Conservation (phyloP, 1,140 invertebrate species). For the Conus betulinus region DNA sequence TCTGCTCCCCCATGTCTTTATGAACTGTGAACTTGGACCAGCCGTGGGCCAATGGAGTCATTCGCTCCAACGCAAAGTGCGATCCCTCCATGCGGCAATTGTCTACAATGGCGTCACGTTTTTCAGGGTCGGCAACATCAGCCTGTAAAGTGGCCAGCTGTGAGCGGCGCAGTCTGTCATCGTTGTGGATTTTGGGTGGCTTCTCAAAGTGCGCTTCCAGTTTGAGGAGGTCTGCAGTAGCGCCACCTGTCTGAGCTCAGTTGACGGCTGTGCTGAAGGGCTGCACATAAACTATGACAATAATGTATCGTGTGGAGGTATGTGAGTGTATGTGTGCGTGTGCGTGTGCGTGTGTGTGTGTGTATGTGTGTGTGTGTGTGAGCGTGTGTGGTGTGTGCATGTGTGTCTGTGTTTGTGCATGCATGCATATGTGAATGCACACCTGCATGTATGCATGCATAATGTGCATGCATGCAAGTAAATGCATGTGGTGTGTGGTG, state of each 20-base stretch:
- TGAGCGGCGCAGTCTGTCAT: slow-evolving; percentile 85
- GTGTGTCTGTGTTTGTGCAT: too few species aligned
- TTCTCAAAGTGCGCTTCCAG: slow-evolving; percentile 92
- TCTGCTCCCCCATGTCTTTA: not conserved
- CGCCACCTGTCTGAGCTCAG: not conserved
- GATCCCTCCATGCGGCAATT: not conserved
- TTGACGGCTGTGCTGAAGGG: not conserved
- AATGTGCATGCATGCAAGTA: too few species aligned
- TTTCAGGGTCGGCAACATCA: slow-evolving; percentile 25
- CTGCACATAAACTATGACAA: not conserved
- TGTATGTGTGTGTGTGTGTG: too few species aligned
- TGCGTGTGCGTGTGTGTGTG: too few species aligned
- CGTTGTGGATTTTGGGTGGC: slow-evolving; percentile 90
- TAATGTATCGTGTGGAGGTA: too few species aligned
- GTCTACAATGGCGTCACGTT: not conserved
- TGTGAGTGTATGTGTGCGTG: too few species aligned
- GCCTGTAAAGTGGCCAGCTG: slow-evolving; percentile 61
- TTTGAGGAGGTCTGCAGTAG: slow-evolving; percentile 75
- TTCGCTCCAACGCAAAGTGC: slow-evolving; percentile 35
- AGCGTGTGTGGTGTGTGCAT: too few species aligned
- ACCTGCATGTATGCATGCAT: too few species aligned
- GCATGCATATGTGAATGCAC: too few species aligned
- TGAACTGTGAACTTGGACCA: slow-evolving; percentile 23
- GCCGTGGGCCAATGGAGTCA: slow-evolving; percentile 39
- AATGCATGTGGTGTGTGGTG: too few species aligned